These are phyloP conservation scores for Lagorchestes hirsutus DNA, from an alignment of 2,797 vertebrate genomes.

Conservation along the genomic window DNA sequence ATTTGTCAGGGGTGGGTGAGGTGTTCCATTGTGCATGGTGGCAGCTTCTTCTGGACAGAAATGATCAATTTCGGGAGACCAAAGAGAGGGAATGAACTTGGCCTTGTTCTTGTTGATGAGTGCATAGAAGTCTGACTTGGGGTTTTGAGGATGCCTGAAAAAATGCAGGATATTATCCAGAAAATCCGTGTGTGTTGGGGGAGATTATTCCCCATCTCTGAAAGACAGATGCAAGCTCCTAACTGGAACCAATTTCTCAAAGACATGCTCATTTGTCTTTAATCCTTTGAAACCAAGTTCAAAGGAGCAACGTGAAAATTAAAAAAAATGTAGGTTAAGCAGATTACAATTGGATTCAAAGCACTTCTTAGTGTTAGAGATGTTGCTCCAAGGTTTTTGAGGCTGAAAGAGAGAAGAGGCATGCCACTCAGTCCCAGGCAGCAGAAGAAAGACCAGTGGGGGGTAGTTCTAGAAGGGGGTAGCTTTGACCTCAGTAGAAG, in stretches of 20 bases:
- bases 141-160: conserved; percentile 37
- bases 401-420: not conserved
- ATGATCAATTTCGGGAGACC: conserved; percentile 56
- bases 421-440: not conserved
- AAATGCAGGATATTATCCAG: conserved; percentile 40
- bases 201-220: not conserved
- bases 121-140: conserved; percentile 51
- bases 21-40: conserved; percentile 64
- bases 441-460: not conserved
- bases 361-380: conserved; percentile 1
- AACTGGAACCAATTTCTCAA: conserved; percentile 66
- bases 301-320: conserved; percentile 77
- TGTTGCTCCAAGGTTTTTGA: not conserved
- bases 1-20: conserved; percentile 57
- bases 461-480: not conserved
- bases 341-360: conserved; percentile 76
- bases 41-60: conserved; percentile 60
- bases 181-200: not conserved
- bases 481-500: not conserved
- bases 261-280: conserved; percentile 63
- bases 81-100: conserved; percentile 44
- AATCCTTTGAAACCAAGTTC: conserved; percentile 73
- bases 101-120: conserved; percentile 56
- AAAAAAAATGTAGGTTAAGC: conserved; percentile 75
- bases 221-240: conserved; percentile 59